Evolutionary conservation across 2,113 vertebrate genomes (phyloP), one percentile per base, ranked within the genome.

Genomic region (Eclectus roratus): DNA sequence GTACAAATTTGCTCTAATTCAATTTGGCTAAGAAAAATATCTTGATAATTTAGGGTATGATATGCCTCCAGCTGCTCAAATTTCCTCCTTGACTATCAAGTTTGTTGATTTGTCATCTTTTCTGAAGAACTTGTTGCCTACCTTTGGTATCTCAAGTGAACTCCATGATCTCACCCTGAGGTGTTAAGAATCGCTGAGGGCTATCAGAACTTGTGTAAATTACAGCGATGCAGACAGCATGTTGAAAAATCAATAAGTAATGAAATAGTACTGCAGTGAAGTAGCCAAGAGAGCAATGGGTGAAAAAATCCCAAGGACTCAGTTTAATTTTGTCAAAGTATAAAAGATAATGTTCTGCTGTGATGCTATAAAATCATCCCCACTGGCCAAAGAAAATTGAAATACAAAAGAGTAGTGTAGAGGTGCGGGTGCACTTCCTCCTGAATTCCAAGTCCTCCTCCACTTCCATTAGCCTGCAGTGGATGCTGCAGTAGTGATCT

Each of bases 211-310:
- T 97, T 98, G 98, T 97, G 98, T 98, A 98, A 98, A 98, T 98
- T 98, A 98, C 97, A 98, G 95, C 95, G 96, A 98, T 97, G 98
- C 97, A 98, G 97, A 97, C 97, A 97, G 97, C 93, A 97, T 64
- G 91, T 96, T 95, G 97, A 94, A 98, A 98, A 98, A 98, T 98
- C 98, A 98, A 98, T 98, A 98, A 98, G 97, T 98, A 98, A 98
- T 98, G 98, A 98, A 98, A 98, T 97, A 98, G 98, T 98, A 98
- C 96, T 96, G 97, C 90, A 97, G 95, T 96, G 94, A 97, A 98
- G 98, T 97, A 98, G 97, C 97, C 97, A 98, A 97, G 98, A 98
- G 97, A 98, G 98, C 97, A 97, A 96, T 97, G 98, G 97, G 97
- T 98, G 97, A 97, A 98, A 97, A 98, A 98, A 98, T 98, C 97